phyloP scores from a whole-genome alignment of 2,113 vertebrate species.

The Paradoxurus hermaphroditus region DNA sequence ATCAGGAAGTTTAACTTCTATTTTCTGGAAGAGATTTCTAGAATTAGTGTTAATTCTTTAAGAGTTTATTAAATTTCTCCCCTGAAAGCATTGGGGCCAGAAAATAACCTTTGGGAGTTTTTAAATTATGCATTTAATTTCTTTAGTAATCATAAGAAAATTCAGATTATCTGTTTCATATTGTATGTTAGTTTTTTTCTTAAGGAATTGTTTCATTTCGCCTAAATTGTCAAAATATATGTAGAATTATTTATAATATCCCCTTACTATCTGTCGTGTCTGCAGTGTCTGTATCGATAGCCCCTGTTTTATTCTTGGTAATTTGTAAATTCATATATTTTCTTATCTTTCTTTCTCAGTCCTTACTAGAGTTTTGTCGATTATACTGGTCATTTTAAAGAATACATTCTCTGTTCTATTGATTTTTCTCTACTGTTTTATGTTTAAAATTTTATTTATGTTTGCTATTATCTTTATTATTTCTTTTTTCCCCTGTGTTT shows the following conservation, averaged over 20 bases:
- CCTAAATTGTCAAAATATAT: background rate
- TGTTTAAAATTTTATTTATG: background rate
- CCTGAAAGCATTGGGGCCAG: background rate
- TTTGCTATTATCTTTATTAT: background rate
- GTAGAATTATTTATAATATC: background rate
- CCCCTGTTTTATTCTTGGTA: background rate
- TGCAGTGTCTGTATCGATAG: background rate
- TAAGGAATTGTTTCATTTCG: background rate
- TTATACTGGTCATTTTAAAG: background rate
- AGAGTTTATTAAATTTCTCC: background rate
- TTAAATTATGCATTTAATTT: background rate
- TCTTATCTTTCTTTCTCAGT: background rate
- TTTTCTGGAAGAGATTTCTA: background rate
- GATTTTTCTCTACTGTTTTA: background rate
- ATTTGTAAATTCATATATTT: background rate
- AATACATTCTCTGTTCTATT: background rate
- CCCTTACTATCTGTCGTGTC: background rate
- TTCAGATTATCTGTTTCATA: background rate
- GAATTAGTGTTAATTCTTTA: background rate
- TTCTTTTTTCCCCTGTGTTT: background rate
- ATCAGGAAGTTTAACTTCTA: background rate
- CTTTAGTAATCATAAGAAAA: background rate
- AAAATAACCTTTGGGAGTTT: background rate
- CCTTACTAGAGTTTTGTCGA: background rate
- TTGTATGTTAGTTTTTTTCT: background rate